phyloP scores from a whole-genome alignment of 2,888 invertebrate genomes.

The Drosophila longiperda region DNA sequence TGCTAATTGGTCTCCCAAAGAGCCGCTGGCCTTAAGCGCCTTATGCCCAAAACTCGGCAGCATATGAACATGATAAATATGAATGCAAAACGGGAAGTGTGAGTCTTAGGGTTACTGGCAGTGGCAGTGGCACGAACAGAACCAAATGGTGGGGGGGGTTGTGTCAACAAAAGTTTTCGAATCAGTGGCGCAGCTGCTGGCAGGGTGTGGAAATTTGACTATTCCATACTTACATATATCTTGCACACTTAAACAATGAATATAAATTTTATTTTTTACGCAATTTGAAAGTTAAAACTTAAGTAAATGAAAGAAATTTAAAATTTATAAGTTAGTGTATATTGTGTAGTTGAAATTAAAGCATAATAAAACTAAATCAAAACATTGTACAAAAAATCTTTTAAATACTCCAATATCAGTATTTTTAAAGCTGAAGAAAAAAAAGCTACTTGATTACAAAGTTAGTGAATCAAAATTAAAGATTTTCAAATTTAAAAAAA shows the following conservation, averaged over 20 bases:
- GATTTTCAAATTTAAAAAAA: fast-evolving
- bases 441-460: background rate
- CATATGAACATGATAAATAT: constrained; percentile 77
- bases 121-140: background rate
- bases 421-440: background rate
- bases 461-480: background rate
- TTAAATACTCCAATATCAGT: background rate
- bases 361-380: background rate
- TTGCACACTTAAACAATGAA: background rate
- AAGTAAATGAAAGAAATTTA: background rate
- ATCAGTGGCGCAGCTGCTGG: constrained; percentile 49
- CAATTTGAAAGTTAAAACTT: background rate
- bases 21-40: constrained; percentile 57
- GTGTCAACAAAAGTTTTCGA: constrained; percentile 7
- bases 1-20: constrained; percentile 63
- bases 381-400: background rate
- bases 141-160: background rate
- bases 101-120: background rate
- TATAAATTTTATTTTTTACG: background rate
- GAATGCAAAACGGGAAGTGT: constrained; percentile 40
- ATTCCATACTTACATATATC: background rate
- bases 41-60: constrained; percentile 47
- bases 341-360: background rate
- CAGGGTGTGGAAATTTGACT: constrained; percentile 1
- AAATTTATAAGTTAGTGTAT: background rate